A percentile compares a stretch with the other conserved stretches of the same genome.
Conservation (phyloP, 2,113 vertebrate species). For the Macquaria ambigua region DNA sequence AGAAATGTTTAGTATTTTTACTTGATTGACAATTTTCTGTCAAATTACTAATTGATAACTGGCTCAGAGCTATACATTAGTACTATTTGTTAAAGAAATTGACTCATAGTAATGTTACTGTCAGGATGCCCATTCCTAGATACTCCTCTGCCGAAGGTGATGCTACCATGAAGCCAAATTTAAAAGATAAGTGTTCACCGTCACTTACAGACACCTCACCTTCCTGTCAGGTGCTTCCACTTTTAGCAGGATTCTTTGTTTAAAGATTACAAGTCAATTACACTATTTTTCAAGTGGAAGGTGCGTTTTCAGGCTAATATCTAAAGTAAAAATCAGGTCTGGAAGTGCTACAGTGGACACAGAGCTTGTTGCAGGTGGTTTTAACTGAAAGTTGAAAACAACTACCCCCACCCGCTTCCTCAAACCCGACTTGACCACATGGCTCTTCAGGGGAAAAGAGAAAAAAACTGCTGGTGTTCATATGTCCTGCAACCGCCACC, state of each 20-base stretch:
- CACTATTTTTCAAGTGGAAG: background rate
- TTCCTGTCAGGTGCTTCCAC: background rate
- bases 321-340: background rate
- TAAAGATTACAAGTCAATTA: background rate
- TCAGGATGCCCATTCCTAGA: background rate
- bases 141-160: background rate
- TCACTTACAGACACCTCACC: background rate
- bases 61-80: too few species aligned
- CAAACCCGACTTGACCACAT: slow-evolving; percentile 78
- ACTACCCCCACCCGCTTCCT: slow-evolving; percentile 42
- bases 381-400: slow-evolving; percentile 68
- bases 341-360: slow-evolving; percentile 29
- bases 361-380: slow-evolving; percentile 54
- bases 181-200: background rate
- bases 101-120: background rate
- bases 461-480: slow-evolving; percentile 43
- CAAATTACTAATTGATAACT: background rate
- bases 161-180: background rate
- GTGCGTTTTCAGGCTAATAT: background rate
- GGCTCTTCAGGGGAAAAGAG: slow-evolving; percentile 40
- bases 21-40: background rate
- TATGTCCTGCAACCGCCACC: slow-evolving; percentile 33
- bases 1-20: background rate
- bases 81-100: background rate
- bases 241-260: background rate